Evolutionary conservation across 2,797 vertebrate genomes (phyloP).

Genomic region (Coilia nasus): DNA sequence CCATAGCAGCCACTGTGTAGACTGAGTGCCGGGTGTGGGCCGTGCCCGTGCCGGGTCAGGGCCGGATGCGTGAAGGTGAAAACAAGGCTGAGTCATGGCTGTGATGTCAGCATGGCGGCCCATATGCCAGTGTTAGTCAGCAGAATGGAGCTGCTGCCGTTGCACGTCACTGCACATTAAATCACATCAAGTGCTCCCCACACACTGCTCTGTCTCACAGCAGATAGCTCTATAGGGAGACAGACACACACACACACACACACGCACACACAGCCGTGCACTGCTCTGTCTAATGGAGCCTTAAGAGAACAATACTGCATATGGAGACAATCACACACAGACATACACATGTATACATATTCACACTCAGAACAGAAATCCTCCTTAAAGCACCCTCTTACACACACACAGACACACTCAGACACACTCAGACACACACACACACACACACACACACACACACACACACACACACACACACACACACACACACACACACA

Average conservation of each 20-base stretch:
- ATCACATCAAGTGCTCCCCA: background rate
- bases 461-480: no score
- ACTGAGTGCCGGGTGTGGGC: background rate
- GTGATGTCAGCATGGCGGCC: background rate
- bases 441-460: no score
- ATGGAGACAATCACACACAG: no score
- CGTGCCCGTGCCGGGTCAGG: background rate
- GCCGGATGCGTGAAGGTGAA: background rate
- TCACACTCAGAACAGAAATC: no score
- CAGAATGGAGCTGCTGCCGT: background rate
- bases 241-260: background rate
- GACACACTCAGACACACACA: no score
- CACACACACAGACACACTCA: no score
- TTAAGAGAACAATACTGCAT: no score
- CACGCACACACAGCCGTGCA: background rate
- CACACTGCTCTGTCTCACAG: background rate
- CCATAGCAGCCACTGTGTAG: no score
- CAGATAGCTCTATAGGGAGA: background rate
- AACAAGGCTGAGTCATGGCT: background rate
- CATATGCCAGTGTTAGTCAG: background rate
- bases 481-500: no score
- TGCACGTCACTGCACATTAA: conserved; percentile 16
- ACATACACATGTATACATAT: no score
- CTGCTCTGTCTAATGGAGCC: background rate
- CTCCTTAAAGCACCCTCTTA: no score